These are phyloP conservation scores for Xiphydria camelus DNA, from an alignment of 2,888 invertebrate species.

Conservation along the genomic window DNA sequence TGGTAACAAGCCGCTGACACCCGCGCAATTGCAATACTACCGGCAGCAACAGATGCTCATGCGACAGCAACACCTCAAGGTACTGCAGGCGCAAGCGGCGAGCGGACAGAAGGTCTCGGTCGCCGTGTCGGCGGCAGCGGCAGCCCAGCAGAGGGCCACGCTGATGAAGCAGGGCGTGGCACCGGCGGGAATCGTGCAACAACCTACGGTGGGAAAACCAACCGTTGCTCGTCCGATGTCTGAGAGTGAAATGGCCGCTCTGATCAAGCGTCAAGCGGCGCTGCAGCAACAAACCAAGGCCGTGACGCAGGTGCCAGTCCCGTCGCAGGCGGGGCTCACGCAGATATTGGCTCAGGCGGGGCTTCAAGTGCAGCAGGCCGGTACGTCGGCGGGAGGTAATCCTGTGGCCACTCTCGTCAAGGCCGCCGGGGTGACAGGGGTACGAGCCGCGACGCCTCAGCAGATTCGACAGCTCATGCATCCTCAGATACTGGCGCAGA, in stretches of 20 bases:
- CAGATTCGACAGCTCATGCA: constrained; percentile 70
- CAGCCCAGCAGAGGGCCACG: constrained; percentile 47
- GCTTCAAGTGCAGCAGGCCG: constrained; percentile 61
- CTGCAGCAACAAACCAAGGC: constrained; percentile 48
- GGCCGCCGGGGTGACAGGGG: constrained; percentile 58
- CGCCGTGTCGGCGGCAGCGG: constrained; percentile 47
- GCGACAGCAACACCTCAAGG: constrained; percentile 51
- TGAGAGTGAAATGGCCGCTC: constrained; percentile 64
- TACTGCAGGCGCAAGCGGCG: constrained; percentile 45
- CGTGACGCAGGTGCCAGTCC: constrained; percentile 55
- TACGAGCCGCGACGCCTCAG: constrained; percentile 65
- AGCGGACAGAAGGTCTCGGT: constrained; percentile 54
- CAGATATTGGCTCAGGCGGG: constrained; percentile 66
- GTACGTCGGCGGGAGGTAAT: constrained; percentile 57
- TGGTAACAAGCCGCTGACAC: constrained; percentile 61
- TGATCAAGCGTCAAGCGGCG: constrained; percentile 62
- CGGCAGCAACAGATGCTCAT: constrained; percentile 63
- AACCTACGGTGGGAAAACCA: constrained; percentile 53
- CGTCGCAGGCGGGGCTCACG: constrained; percentile 49
- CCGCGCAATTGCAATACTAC: constrained; percentile 65
- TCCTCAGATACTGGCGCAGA: constrained; percentile 62
- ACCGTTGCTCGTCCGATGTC: constrained; percentile 61
- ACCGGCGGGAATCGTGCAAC: constrained; percentile 26
- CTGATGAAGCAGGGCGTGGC: constrained; percentile 45
- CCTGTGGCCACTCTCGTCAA: constrained; percentile 69